Evolutionary conservation across 2,797 vertebrate genomes (phyloP).

Genomic region (Podargus strigoides): DNA sequence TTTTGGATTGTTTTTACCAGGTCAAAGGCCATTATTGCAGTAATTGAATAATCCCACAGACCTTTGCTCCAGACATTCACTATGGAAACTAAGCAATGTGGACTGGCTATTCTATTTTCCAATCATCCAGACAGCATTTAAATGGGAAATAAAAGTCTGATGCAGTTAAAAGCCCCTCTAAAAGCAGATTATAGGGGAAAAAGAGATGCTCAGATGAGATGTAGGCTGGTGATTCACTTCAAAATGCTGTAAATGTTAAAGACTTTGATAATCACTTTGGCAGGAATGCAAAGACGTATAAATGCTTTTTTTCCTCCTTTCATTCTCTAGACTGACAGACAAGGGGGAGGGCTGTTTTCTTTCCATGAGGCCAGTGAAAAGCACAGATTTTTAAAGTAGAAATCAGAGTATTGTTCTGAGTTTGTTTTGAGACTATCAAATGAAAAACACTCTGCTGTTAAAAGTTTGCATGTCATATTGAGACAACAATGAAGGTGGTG

Average conservation of each 20-base stretch:
- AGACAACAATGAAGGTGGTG: neutral
- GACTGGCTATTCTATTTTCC: conserved; percentile 38
- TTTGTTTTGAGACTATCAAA: neutral
- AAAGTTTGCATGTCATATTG: neutral
- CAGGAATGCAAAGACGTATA: neutral
- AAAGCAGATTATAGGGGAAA: conserved; percentile 52
- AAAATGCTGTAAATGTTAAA: conserved; percentile 44
- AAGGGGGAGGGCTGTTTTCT: neutral
- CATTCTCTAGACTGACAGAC: neutral
- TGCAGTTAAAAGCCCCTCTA: conserved; percentile 39
- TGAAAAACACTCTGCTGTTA: neutral
- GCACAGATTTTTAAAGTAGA: neutral
- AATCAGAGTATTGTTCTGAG: neutral
- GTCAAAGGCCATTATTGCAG: conserved; percentile 50
- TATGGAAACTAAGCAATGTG: conserved; percentile 43
- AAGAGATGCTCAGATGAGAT: conserved; percentile 36
- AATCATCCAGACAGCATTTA: conserved; percentile 42
- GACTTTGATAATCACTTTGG: conserved; percentile 14
- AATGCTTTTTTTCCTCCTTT: neutral
- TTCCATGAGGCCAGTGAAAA: neutral
- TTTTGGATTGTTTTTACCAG: conserved; percentile 41
- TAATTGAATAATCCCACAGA: conserved; percentile 62
- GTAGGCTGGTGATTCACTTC: conserved; percentile 32
- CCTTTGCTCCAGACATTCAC: conserved; percentile 61
- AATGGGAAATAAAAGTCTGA: conserved; percentile 30